These are phyloP conservation scores for Macropis europaea DNA, from an alignment of 2,888 invertebrate species.

Conservation along the genomic window DNA sequence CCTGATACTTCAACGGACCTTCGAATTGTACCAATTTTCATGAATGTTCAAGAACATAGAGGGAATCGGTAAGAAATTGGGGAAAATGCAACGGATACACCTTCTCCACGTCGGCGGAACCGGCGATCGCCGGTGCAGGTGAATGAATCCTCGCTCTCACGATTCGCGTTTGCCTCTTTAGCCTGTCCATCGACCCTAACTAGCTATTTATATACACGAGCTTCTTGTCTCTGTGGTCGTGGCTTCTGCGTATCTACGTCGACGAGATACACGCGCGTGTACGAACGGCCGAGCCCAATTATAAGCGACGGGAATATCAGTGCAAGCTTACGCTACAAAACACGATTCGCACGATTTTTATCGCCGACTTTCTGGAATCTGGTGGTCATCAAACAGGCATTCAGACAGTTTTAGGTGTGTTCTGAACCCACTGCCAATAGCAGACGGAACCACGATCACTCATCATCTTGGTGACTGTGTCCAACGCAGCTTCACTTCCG, in stretches of 20 bases:
- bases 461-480: too few relatives aligned
- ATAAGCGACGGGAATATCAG: slow-evolving; percentile 41
- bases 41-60: not conserved
- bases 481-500: too few relatives aligned
- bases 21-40: too few relatives aligned
- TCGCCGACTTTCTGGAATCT: too few relatives aligned
- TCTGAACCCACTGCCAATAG: too few relatives aligned
- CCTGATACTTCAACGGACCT: too few relatives aligned
- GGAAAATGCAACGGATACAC: not conserved
- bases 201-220: slow-evolving; percentile 75
- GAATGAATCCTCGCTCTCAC: slow-evolving; percentile 67
- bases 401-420: too few relatives aligned
- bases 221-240: slow-evolving; percentile 59
- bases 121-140: slow-evolving; percentile 53
- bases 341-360: not conserved
- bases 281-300: slow-evolving; percentile 36
- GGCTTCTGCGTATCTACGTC: slow-evolving; percentile 42
- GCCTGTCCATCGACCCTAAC: slow-evolving; percentile 77
- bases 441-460: too few relatives aligned
- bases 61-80: not conserved
- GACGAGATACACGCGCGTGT: slow-evolving; percentile 36
- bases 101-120: slow-evolving; percentile 6
- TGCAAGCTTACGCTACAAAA: slow-evolving; percentile 12
- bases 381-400: too few relatives aligned
- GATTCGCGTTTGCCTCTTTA: slow-evolving; percentile 67